Percentiles rank a stretch among this genome's conserved stretches.
phyloP scores from a whole-genome alignment of 2,888 invertebrate genomes.

The Loripinus fragilis region DNA sequence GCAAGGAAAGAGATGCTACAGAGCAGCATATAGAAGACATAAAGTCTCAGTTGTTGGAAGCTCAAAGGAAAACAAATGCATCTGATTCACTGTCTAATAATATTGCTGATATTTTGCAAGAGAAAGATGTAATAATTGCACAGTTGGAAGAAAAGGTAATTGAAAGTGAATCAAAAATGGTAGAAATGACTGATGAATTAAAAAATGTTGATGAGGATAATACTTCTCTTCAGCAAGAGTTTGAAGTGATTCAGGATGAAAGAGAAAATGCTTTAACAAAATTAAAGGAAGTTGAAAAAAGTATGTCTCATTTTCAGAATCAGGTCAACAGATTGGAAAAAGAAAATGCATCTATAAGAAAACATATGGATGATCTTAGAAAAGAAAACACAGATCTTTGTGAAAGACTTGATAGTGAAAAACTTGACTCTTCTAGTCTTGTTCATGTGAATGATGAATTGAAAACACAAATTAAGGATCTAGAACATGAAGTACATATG shows the following conservation, averaged over 20 bases:
- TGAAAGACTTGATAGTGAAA: slow-evolving; percentile 64
- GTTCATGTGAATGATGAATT: slow-evolving; percentile 67
- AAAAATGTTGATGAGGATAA: slow-evolving; percentile 74
- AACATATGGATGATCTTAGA: slow-evolving; percentile 72
- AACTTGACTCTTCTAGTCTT: slow-evolving; percentile 51
- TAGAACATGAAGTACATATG: slow-evolving; percentile 68
- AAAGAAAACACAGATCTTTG: slow-evolving; percentile 71
- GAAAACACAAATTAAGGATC: slow-evolving; percentile 64
- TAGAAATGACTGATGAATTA: slow-evolving; percentile 77
- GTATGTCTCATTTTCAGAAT: slow-evolving; percentile 60
- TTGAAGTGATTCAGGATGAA: slow-evolving; percentile 71
- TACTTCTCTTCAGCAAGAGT: slow-evolving; percentile 65
- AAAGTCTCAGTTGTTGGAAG: slow-evolving; percentile 89
- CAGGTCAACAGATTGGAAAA: slow-evolving; percentile 71
- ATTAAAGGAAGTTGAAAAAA: slow-evolving; percentile 69
- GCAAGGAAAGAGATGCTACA: slow-evolving; percentile 75
- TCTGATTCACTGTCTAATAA: slow-evolving; percentile 76
- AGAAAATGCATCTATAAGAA: slow-evolving; percentile 70
- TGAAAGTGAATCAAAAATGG: slow-evolving; percentile 79
- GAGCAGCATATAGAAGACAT: slow-evolving; percentile 88
- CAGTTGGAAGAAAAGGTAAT: slow-evolving; percentile 92
- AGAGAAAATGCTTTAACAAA: slow-evolving; percentile 69
- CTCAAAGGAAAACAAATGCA: slow-evolving; percentile 87
- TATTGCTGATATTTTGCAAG: slow-evolving; percentile 88
- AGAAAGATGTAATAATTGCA: slow-evolving; percentile 93